phyloP scores from a whole-genome alignment of 2,888 invertebrate species.

The Formica aserva region DNA sequence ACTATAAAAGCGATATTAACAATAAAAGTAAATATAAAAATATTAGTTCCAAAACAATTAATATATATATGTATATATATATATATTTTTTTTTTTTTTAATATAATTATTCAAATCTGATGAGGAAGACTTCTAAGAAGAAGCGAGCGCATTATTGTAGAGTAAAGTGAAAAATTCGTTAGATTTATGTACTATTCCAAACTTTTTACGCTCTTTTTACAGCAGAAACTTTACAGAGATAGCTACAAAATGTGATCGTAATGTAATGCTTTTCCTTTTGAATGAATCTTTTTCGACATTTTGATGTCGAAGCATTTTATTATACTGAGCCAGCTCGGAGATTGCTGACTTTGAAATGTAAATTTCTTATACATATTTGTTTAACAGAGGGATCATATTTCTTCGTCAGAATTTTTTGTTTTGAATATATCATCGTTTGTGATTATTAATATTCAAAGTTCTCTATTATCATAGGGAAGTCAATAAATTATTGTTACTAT shows the following conservation, averaged over 20 bases:
- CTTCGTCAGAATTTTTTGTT: neutral
- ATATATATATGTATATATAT: neutral
- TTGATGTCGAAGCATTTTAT: slow-evolving; percentile 32
- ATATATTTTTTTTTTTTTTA: neutral
- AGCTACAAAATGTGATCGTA: slow-evolving; percentile 21
- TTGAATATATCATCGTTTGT: neutral
- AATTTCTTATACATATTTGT: slow-evolving; percentile 7
- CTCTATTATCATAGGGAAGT: neutral
- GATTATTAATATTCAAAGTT: neutral
- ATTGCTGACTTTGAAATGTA: neutral
- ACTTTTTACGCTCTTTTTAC: neutral
- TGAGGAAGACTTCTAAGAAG: too few species aligned
- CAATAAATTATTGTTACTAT: neutral
- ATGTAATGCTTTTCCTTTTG: neutral
- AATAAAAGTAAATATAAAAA: neutral
- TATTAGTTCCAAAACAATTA: neutral
- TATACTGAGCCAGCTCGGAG: neutral
- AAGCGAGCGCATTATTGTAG: neutral
- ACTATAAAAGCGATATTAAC: neutral
- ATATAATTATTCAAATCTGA: neutral
- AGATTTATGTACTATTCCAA: neutral
- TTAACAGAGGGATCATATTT: neutral
- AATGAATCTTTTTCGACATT: slow-evolving; percentile 37
- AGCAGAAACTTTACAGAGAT: neutral
- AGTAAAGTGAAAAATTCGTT: slow-evolving; percentile 2